Evolutionary conservation across 2,888 invertebrate genomes (phyloP), one percentile per base, ranked within the genome.

Genomic region (Acrocera orbiculus): DNA sequence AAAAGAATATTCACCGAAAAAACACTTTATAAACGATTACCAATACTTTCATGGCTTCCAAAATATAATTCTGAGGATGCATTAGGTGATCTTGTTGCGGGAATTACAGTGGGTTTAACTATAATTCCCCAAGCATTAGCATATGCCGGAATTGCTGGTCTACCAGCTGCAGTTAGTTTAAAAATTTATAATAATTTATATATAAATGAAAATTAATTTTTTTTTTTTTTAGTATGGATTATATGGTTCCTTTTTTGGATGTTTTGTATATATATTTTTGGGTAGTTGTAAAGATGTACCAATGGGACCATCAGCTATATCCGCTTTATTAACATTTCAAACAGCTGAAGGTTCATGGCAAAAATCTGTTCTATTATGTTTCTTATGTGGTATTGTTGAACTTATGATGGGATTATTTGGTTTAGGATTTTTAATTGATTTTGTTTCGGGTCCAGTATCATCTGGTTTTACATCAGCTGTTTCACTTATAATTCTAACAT

Each of bases 241-340:
- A 32, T 92, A 92, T 61, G 82, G 87, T 33, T 85, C 90, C n/a
- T 92, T 92, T 62, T 62, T 90, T 49, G 87, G 90, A 27, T 80
- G 82, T 55, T 79, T 92, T 59, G 67, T 90, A 40, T 93, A 93
- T 65, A 79, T 85, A 47, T 62, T 92, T 44, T 69, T 93, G 46
- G 92, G 92, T 29, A 87, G 86, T 41, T 85, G 87, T 53, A 86
- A 87, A 56, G 89, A 90, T 55, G 80, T 89, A 39, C 89, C 90
- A 2, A 72, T 89, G 46, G 90, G 92, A 9, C 92, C 92, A 11
- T 89, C 89, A 3, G 90, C 92, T 40, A 87, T 92, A 47, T 76
- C 85, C 42, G 83, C 90, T 4, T 64, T 92, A 36, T 68, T 92
- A 44, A 87, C 87, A 1, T 79, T 67, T 56, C 81, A 83, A 62